Evolutionary conservation across 1,140 invertebrate genomes (phyloP).

Genomic region (Helicoverpa armigera): DNA sequence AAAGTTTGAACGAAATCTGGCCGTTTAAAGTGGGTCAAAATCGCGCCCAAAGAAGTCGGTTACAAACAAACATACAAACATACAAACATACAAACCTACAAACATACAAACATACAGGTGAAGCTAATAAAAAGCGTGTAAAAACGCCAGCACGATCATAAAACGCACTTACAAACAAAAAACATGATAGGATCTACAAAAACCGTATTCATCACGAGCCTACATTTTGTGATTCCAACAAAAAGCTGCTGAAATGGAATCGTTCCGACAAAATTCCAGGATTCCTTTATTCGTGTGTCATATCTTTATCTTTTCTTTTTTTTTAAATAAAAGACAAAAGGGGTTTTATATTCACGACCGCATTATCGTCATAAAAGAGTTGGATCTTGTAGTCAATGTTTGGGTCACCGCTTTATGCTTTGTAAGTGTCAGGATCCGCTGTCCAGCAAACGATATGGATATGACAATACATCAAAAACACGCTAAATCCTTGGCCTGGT

Average conservation of each 20-base stretch:
- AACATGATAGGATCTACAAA: conserved; percentile 10
- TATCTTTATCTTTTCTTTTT: conserved; percentile 51
- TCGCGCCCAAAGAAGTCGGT: too few relatives aligned
- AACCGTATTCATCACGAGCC: conserved; percentile 32
- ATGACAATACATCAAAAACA: conserved; percentile 24
- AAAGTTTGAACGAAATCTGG: too few relatives aligned
- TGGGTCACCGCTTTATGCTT: conserved; percentile 15
- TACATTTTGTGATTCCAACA: conserved; percentile 38
- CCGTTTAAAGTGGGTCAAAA: too few relatives aligned
- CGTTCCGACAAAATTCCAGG: conserved; percentile 43
- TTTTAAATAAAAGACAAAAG: conserved; percentile 54
- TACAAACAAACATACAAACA: too few relatives aligned
- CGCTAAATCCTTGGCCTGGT: conserved; percentile 9
- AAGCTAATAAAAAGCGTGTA: too few relatives aligned
- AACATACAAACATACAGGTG: too few relatives aligned
- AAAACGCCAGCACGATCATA: conserved; percentile 20
- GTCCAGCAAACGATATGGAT: conserved; percentile 19
- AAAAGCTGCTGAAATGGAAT: conserved; percentile 40
- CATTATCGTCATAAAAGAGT: conserved; percentile 45
- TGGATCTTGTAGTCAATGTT: conserved; percentile 16
- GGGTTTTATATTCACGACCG: conserved; percentile 49
- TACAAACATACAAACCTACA: too few relatives aligned
- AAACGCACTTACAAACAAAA: conserved; percentile 28
- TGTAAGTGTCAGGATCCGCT: not conserved
- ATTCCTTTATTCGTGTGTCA: conserved; percentile 51